These are phyloP conservation scores for Atta cephalotes DNA, from an alignment of 1,140 invertebrate species.

Conservation along the genomic window DNA sequence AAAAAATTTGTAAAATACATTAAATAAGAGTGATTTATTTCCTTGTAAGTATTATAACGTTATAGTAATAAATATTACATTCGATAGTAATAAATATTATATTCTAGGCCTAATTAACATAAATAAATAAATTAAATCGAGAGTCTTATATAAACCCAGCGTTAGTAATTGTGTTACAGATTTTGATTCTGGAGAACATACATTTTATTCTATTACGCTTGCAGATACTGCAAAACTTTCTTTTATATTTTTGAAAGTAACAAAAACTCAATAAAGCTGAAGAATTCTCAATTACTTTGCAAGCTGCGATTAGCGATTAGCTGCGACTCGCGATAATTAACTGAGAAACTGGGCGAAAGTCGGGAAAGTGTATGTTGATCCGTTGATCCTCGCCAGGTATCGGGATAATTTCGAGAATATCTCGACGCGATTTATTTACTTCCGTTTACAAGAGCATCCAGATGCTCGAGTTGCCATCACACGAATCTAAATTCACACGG, in stretches of 20 bases:
- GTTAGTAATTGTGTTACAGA: no score
- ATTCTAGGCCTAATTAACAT: no score
- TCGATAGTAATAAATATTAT: no score
- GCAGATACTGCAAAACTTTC: not conserved
- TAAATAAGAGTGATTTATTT: no score
- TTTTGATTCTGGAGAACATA: no score
- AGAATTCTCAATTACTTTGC: not conserved
- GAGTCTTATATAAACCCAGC: no score
- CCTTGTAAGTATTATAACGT: no score
- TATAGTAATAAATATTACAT: no score
- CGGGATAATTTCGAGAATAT: slow-evolving; percentile 67
- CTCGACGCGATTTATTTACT: slow-evolving; percentile 64
- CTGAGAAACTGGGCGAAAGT: slow-evolving; percentile 69
- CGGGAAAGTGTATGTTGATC: slow-evolving; percentile 64
- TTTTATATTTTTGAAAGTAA: not conserved
- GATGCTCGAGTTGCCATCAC: slow-evolving; percentile 44
- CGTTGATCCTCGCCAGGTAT: slow-evolving; percentile 64
- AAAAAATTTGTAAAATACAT: no score
- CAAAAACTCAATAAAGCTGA: not conserved
- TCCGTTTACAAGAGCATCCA: slow-evolving; percentile 40
- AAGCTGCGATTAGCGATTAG: slow-evolving; percentile 4
- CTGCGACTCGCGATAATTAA: slow-evolving; percentile 67
- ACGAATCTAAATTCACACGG: not conserved
- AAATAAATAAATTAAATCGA: no score
- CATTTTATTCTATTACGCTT: not conserved